Conservation (phyloP, 1,140 invertebrate species). For the Acarapis woodi region DNA sequence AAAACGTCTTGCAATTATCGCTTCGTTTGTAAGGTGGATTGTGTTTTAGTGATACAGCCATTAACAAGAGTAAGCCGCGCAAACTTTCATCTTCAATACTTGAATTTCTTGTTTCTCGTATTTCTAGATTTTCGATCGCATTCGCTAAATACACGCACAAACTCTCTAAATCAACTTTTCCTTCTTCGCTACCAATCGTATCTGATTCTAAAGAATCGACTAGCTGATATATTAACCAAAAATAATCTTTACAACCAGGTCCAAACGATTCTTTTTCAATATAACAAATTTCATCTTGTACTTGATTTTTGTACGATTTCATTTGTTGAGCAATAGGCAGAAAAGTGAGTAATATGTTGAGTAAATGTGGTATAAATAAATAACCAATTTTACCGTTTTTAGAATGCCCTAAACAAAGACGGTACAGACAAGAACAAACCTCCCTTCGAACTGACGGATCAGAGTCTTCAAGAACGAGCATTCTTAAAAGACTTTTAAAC, state of each 20-base stretch:
- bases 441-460: conserved; percentile 56
- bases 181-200: conserved; percentile 4
- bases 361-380: conserved; percentile 36
- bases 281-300: background rate
- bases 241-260: conserved; percentile 70
- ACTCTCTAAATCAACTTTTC: conserved; percentile 30
- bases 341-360: conserved; percentile 44
- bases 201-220: conserved; percentile 54
- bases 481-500: conserved; percentile 36
- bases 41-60: conserved; percentile 57
- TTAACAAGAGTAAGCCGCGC: conserved; percentile 53
- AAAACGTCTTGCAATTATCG: conserved; percentile 28
- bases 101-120: conserved; percentile 44
- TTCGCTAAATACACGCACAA: conserved; percentile 40
- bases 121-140: conserved; percentile 41
- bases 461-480: conserved; percentile 47
- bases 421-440: conserved; percentile 57
- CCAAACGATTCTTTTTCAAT: conserved; percentile 26
- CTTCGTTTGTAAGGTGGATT: conserved; percentile 53
- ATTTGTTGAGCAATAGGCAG: conserved; percentile 50
- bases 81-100: conserved; percentile 62
- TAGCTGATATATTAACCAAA: conserved; percentile 59
- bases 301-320: conserved; percentile 28
- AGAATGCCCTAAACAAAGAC: conserved; percentile 41
- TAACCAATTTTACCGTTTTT: conserved; percentile 26